These are phyloP conservation scores for Pheosia gnoma DNA, from an alignment of 2,888 invertebrate genomes.

Conservation along the genomic window DNA sequence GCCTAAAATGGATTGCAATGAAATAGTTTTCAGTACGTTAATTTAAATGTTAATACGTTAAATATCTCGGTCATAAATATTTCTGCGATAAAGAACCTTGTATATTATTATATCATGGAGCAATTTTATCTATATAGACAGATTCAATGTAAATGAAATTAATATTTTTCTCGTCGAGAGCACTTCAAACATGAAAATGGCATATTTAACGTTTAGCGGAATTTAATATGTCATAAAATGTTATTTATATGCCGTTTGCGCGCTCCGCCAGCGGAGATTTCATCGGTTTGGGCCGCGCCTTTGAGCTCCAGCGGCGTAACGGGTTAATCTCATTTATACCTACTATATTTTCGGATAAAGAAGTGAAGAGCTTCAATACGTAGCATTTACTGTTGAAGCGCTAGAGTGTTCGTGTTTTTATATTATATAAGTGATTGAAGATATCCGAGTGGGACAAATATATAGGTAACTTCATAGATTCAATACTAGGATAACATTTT, in stretches of 20 bases:
- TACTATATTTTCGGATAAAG: conserved; percentile 39
- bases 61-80: too few relatives aligned
- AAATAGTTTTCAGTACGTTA: too few relatives aligned
- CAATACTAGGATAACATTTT: too few relatives aligned
- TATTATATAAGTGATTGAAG: conserved; percentile 13
- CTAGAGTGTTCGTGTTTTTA: background rate
- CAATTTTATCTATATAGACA: background rate
- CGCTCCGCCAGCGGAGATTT: conserved; percentile 60
- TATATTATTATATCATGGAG: too few relatives aligned
- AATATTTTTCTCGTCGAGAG: conserved; percentile 58
- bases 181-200: conserved; percentile 68
- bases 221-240: conserved; percentile 79
- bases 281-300: conserved; percentile 45
- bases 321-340: conserved; percentile 50
- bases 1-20: too few relatives aligned
- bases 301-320: conserved; percentile 42
- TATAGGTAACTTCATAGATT: too few relatives aligned
- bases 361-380: conserved; percentile 37
- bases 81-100: too few relatives aligned
- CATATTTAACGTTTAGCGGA: conserved; percentile 75
- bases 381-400: conserved; percentile 19
- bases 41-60: too few relatives aligned
- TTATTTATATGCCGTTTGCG: conserved; percentile 68
- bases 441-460: background rate
- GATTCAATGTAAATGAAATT: conserved; percentile 36